A percentile compares a stretch with the other conserved stretches of the same genome.
Evolutionary conservation across 1,140 invertebrate genomes (phyloP).

Genomic region (Zelostemma sp.): DNA sequence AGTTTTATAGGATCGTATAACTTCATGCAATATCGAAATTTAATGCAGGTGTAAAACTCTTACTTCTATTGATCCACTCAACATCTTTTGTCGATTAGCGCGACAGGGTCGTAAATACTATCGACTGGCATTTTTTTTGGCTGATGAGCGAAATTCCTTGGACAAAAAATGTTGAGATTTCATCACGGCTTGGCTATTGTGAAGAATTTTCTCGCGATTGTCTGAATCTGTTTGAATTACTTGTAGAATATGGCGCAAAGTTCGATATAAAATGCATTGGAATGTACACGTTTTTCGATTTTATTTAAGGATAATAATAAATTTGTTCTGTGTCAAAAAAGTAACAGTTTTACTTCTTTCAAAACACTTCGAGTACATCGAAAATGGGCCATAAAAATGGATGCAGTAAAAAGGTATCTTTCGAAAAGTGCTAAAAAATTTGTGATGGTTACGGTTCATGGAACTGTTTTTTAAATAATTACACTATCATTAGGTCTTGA

Average conservation of each 20-base stretch:
- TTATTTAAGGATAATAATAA: no score
- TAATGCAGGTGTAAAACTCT: constrained; percentile 7
- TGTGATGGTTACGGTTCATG: not conserved
- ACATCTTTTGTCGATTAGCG: constrained; percentile 21
- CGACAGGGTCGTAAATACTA: not conserved
- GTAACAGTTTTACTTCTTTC: not conserved
- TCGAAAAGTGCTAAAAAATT: not conserved
- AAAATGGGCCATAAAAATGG: not conserved
- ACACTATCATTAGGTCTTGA: not conserved
- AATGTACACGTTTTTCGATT: not conserved
- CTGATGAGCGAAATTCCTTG: not conserved
- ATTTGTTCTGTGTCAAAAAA: constrained; percentile 3
- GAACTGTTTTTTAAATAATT: not conserved
- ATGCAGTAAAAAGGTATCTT: not conserved
- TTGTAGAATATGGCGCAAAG: no score
- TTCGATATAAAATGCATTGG: not conserved
- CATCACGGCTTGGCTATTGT: not conserved
- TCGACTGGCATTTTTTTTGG: not conserved
- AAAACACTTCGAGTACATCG: not conserved
- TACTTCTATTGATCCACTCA: not conserved
- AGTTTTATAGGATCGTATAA: constrained; percentile 13
- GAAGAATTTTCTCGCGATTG: constrained; percentile 3
- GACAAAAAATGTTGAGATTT: constrained; percentile 7
- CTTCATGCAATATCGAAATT: constrained; percentile 7
- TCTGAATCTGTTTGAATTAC: not conserved